Base-by-base conservation (phyloP, 2,888 invertebrate species). In the Asteroscopus sphinx region DNA sequence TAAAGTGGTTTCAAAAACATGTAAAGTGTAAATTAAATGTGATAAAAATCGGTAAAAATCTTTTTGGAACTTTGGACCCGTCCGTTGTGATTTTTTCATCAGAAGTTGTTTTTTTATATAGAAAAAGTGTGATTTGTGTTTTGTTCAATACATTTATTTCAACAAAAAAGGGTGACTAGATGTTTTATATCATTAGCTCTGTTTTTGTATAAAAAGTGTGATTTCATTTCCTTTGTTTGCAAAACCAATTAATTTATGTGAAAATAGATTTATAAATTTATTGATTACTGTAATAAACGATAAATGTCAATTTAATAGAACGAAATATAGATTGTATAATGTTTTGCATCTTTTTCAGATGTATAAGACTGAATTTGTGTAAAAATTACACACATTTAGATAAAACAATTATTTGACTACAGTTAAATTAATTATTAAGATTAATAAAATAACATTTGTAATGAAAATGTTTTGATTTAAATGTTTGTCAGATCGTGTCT, bases 331-430 rank as follows among this genome's bases (percentile, higher is more conserved):
- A 44, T 54, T 64, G 69, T 72, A 72, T 65, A 76, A 60, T 79
- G 77, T 77, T 81, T 80, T 81, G 68, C 82, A 83, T 86, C 83
- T 85, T 79, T 55, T 62, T 5, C 58, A 80, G 87, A 75, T 87
- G 84, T 82, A 80, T 83, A 88, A 89, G 89, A 88, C 89, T 89
- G 89, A 89, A 82, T 80, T 77, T 82, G 74, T 85, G 86, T 80
- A 80, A 56, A 46, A 33, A 4, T 42, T 74, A 77, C 76, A 77
- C 68, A 74, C 62, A 54, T 72, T 72, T 75, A 75, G 66, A 67
- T 72, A 71, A 75, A 66, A 60, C 33, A 68, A 63, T 46, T 58
- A 49, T 39, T 45, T 42, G 54, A 66, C 57, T 65, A 44, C 46
- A 49, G 17, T 48, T 69, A 28, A 37, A 58, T 62, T 75, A 63